Base-by-base conservation (phyloP, 1,140 invertebrate genomes). In the Calephelis virginiensis region DNA sequence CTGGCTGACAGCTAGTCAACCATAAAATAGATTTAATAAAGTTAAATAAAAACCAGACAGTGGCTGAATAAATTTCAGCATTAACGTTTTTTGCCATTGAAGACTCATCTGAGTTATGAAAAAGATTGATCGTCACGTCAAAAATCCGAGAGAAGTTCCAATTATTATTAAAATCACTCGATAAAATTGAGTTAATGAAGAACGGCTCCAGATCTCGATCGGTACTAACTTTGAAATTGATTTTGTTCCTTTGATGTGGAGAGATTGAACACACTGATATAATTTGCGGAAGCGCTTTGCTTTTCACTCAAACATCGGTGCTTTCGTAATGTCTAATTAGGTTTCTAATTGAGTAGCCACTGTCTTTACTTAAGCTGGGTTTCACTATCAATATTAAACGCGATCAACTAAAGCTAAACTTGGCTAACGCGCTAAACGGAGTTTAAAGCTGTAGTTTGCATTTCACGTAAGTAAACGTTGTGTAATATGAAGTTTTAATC, bases 141-240 rank as follows among this genome's bases (percentile, higher is more conserved):
- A 85, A 82, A 85, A 82, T 81, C 77, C 74, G 77, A 76, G 71
- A 71, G 70, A 77, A 81, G 83, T 81, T 82, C 80, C 81, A 86
- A 84, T 90, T 89, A 82, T 88, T 82, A 89, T 85, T 87, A 86
- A 89, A 90, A 86, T 86, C 76, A 76, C 71, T 81, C 67, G 85
- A 89, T 88, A 89, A 86, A 86, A 90, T 90, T 86, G 77, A 81
- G 77, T 84, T 86, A 90, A 88, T 85, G 86, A 86, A 86, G 80
- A 88, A 85, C 80, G 81, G 83, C 82, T 81, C 76, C 80, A 83
- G 74, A 85, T 85, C 77, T 74, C 69, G 79, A 89, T 85, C 80
- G 73, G 75, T 75, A 80, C 76, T 71, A 77, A 82, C 74, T 82
- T 77, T 82, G 75, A 86, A 87, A 87, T 90, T 86, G 85, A 87